phyloP scores from a whole-genome alignment of 2,797 vertebrate species.

The Lates japonicus region DNA sequence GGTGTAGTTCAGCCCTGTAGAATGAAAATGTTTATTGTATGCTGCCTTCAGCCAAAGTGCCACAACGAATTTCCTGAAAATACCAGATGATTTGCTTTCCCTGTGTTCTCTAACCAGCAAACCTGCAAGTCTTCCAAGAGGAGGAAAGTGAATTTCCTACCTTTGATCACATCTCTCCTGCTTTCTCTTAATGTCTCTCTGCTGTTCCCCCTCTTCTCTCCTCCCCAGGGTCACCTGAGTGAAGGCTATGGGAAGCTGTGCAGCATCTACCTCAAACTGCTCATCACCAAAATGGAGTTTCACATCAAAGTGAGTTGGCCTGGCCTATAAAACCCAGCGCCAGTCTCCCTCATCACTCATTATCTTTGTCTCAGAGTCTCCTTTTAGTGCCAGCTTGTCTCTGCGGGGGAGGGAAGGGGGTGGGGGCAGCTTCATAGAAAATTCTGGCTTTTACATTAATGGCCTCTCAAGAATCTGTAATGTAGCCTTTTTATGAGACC shows the following conservation, averaged over 20 bases:
- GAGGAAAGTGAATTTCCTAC: background rate
- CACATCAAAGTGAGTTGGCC: slow-evolving; percentile 94
- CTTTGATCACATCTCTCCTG: slow-evolving; percentile 36
- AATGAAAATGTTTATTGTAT: slow-evolving; percentile 2
- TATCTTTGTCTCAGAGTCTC: slow-evolving; percentile 68
- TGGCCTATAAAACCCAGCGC: slow-evolving; percentile 65
- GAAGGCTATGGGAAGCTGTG: slow-evolving; percentile 98
- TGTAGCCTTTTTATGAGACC: slow-evolving; percentile 65
- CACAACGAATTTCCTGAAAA: slow-evolving; percentile 23
- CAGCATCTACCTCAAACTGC: slow-evolving; percentile 99
- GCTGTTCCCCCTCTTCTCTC: background rate
- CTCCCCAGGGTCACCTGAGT: slow-evolving; percentile 93
- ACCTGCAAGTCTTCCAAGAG: background rate
- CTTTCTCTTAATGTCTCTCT: slow-evolving; percentile 12
- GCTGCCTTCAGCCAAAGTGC: slow-evolving; percentile 12
- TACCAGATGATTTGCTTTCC: slow-evolving; percentile 1
- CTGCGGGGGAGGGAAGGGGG: slow-evolving; percentile 21
- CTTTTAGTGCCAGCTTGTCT: slow-evolving; percentile 65
- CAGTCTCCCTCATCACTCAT: slow-evolving; percentile 65
- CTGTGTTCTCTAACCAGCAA: background rate
- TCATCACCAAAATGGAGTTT: slow-evolving; percentile 99
- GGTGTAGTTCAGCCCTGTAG: background rate
- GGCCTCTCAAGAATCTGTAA: slow-evolving; percentile 69
- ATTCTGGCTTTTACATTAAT: slow-evolving; percentile 68
- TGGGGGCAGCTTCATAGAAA: slow-evolving; percentile 46